These are phyloP conservation scores for Ceriagrion tenellum DNA, from an alignment of 2,888 invertebrate species.

Conservation along the genomic window DNA sequence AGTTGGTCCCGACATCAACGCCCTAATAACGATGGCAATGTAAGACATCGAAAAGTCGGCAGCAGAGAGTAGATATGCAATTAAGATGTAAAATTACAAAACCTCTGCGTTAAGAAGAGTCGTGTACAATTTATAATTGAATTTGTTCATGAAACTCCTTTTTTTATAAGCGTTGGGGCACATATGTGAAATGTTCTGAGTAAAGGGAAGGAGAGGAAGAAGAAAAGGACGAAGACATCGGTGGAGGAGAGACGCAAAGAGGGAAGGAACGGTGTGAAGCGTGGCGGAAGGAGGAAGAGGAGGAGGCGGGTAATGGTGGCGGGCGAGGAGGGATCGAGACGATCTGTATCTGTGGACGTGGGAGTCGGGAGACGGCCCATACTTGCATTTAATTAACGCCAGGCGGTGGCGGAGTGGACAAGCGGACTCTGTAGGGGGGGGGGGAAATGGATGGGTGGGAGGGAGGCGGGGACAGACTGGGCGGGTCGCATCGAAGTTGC, in stretches of 20 bases:
- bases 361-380: conserved; percentile 9
- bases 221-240: not conserved
- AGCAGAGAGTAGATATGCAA: too few relatives aligned
- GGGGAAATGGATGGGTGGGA: too few relatives aligned
- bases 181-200: not conserved
- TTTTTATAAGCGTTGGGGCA: not conserved
- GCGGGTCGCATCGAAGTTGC: not conserved
- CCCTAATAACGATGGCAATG: too few relatives aligned
- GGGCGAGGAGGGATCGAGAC: not conserved
- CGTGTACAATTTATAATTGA: too few relatives aligned
- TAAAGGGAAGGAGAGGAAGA: not conserved
- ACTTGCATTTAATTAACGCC: conserved; percentile 59
- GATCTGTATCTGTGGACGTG: conserved; percentile 35
- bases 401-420: conserved; percentile 1
- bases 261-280: not conserved
- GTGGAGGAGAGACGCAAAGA: not conserved
- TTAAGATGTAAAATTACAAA: too few relatives aligned
- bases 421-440: not conserved
- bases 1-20: too few relatives aligned
- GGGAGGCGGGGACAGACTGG: not conserved
- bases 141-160: too few relatives aligned
- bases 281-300: not conserved
- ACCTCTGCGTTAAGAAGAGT: too few relatives aligned
- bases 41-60: too few relatives aligned
- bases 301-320: not conserved